phyloP scores from a whole-genome alignment of 2,113 vertebrate species.

The Ageneiosus marmoratus region DNA sequence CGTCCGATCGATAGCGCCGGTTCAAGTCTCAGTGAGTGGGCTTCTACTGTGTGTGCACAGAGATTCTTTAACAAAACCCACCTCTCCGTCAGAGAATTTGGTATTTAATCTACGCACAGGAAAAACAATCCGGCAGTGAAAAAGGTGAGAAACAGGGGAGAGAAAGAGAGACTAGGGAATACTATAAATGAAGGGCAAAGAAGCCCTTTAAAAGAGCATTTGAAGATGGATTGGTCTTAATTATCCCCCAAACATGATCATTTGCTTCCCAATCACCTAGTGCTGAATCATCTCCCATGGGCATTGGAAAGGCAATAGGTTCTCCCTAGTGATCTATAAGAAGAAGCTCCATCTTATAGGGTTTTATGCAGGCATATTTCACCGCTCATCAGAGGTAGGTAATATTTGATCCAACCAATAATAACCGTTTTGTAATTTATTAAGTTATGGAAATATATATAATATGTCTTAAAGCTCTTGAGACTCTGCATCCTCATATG shows the following conservation, averaged over 20 bases:
- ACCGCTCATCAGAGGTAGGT: neutral
- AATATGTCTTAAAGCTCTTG: too few relatives aligned
- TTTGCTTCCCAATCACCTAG: slow-evolving; percentile 54
- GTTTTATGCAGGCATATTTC: slow-evolving; percentile 6
- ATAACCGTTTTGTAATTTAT: too few relatives aligned
- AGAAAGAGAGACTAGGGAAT: slow-evolving; percentile 55
- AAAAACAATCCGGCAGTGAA: slow-evolving; percentile 58
- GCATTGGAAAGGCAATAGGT: slow-evolving; percentile 36
- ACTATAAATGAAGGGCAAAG: slow-evolving; percentile 59
- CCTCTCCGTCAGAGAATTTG: slow-evolving; percentile 68
- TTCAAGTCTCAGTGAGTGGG: slow-evolving; percentile 66
- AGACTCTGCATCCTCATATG: too few relatives aligned
- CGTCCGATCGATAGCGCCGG: slow-evolving; percentile 71
- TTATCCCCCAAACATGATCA: slow-evolving; percentile 53
- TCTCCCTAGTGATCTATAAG: slow-evolving; percentile 12
- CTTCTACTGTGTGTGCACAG: slow-evolving; percentile 64
- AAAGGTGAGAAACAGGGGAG: slow-evolving; percentile 61
- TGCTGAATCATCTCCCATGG: slow-evolving; percentile 52
- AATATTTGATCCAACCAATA: too few relatives aligned
- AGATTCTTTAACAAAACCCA: slow-evolving; percentile 69
- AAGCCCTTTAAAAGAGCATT: slow-evolving; percentile 27
- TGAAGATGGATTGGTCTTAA: slow-evolving; percentile 56
- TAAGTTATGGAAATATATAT: too few relatives aligned
- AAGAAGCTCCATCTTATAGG: neutral
- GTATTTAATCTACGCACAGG: slow-evolving; percentile 63